A percentile compares a stretch with the other conserved stretches of the same genome.
phyloP scores from a whole-genome alignment of 2,113 vertebrate genomes.

The Varanus komodoensis region DNA sequence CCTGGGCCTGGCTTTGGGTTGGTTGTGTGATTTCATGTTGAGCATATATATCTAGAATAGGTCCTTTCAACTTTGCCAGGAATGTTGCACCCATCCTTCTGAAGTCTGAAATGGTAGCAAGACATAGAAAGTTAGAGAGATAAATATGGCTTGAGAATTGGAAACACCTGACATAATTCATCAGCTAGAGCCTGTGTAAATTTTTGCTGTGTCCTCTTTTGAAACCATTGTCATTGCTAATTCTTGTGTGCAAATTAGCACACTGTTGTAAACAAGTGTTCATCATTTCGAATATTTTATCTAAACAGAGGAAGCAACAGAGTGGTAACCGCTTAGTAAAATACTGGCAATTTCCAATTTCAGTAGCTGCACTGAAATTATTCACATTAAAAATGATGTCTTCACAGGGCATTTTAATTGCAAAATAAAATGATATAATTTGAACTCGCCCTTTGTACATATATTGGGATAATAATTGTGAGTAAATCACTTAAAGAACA shows the following conservation, averaged over 20 bases:
- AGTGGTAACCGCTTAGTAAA: neutral
- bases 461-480: neutral
- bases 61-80: neutral
- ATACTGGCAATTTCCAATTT: neutral
- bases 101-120: neutral
- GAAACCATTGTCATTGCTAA: neutral
- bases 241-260: neutral
- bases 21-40: too few relatives aligned
- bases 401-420: slow-evolving; percentile 2
- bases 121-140: neutral
- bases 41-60: neutral
- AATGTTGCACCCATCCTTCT: neutral
- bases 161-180: neutral
- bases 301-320: slow-evolving; percentile 3
- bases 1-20: too few relatives aligned
- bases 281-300: slow-evolving; percentile 14
- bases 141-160: neutral
- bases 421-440: neutral
- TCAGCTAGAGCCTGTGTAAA: neutral
- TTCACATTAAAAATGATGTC: neutral
- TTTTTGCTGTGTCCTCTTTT: neutral
- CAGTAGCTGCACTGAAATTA: slow-evolving; percentile 31
- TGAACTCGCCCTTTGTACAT: neutral
- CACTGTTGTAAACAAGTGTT: slow-evolving; percentile 19
- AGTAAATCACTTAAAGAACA: slow-evolving; percentile 10